phyloP scores from a whole-genome alignment of 2,888 invertebrate genomes.

The Mylabris sibirica region DNA sequence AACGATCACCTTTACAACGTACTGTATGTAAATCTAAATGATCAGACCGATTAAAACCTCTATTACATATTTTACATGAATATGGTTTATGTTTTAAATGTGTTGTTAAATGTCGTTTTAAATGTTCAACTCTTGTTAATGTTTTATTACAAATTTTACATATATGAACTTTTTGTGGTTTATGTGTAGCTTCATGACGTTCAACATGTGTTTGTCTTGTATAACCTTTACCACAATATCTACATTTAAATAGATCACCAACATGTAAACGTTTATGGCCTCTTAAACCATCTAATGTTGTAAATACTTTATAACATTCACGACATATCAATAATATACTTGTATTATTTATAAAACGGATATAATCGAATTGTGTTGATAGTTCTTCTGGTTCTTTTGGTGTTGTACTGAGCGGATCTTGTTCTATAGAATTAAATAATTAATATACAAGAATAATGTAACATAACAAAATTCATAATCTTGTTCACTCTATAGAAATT shows the following conservation, averaged over 20 bases:
- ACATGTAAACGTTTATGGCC: conserved; percentile 56
- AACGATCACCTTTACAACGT: conserved; percentile 60
- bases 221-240: conserved; percentile 58
- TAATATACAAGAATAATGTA: not conserved
- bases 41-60: conserved; percentile 59
- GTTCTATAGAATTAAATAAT: not conserved
- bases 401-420: conserved; percentile 19
- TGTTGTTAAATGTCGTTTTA: conserved; percentile 58
- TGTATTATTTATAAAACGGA: conserved; percentile 57
- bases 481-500: too few species aligned
- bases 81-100: conserved; percentile 60
- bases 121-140: conserved; percentile 57
- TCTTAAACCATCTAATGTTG: conserved; percentile 56
- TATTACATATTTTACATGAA: conserved; percentile 57
- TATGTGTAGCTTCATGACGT: conserved; percentile 57
- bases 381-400: conserved; percentile 12
- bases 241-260: conserved; percentile 58
- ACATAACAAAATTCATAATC: not conserved
- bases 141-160: conserved; percentile 61
- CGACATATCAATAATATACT: conserved; percentile 57
- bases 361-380: conserved; percentile 49
- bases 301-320: conserved; percentile 57
- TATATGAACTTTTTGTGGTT: conserved; percentile 57
- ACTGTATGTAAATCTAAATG: conserved; percentile 57
- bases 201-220: conserved; percentile 57